Conservation (phyloP, 2,888 invertebrate species). For the Leucoma salicis region DNA sequence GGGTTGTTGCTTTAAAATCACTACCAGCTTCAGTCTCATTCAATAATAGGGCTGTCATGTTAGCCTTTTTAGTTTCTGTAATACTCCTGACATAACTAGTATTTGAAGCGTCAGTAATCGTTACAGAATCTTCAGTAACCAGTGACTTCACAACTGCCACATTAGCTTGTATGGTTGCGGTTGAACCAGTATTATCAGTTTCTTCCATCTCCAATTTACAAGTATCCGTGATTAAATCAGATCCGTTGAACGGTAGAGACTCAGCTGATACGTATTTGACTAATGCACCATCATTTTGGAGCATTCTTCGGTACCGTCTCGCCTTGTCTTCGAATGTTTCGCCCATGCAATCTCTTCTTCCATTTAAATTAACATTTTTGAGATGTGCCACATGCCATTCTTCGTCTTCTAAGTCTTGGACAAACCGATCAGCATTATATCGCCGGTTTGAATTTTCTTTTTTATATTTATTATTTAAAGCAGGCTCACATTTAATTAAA, state of each 20-base stretch:
- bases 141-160: background rate
- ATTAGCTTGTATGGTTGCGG: background rate
- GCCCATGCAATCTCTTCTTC: conserved; percentile 36
- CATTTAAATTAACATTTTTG: conserved; percentile 35
- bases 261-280: conserved; percentile 53
- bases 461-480: background rate
- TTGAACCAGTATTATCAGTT: background rate
- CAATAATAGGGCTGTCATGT: background rate
- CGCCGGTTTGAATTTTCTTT: background rate
- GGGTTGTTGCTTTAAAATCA: conserved; percentile 4
- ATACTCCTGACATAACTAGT: background rate
- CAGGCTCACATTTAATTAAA: conserved; percentile 8
- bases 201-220: conserved; percentile 28
- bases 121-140: background rate
- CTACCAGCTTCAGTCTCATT: background rate
- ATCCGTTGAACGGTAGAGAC: conserved; percentile 36
- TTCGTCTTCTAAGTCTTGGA: conserved; percentile 40
- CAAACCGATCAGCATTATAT: conserved; percentile 35
- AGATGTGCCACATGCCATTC: conserved; percentile 58
- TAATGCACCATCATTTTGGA: conserved; percentile 47
- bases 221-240: conserved; percentile 33
- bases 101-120: background rate
- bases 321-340: conserved; percentile 47
- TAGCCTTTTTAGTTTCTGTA: background rate
- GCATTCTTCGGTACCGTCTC: conserved; percentile 42